phyloP scores from a whole-genome alignment of 2,888 invertebrate genomes.

The Seira sanloemensis region DNA sequence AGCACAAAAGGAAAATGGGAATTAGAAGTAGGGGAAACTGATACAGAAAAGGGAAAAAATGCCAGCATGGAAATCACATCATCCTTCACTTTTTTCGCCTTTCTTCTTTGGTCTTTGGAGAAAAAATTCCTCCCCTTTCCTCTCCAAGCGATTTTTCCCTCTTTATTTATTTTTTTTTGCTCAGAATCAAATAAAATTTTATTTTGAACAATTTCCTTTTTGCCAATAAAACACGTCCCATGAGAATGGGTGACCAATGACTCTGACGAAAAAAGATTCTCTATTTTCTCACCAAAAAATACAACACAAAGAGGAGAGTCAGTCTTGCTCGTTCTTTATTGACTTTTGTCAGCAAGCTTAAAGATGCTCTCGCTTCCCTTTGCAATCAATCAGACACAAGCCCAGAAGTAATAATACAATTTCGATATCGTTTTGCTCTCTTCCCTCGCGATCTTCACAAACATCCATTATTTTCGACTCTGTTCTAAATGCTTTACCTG shows the following conservation, averaged over 20 bases:
- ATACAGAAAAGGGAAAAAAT: not conserved
- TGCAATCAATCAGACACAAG: no score
- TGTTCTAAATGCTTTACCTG: not conserved
- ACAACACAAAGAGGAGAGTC: no score
- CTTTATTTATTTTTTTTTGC: not conserved
- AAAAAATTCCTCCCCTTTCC: not conserved
- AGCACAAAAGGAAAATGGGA: not conserved
- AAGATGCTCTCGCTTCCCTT: not conserved
- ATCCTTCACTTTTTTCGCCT: not conserved
- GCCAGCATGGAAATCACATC: not conserved
- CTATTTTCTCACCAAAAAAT: not conserved
- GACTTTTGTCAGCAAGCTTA: not conserved
- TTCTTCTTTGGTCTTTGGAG: not conserved
- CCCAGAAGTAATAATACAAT: no score
- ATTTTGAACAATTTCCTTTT: constrained; percentile 6
- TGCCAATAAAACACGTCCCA: not conserved
- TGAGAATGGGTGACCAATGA: not conserved
- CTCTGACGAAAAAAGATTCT: not conserved
- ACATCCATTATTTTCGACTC: not conserved
- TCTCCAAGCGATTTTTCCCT: not conserved
- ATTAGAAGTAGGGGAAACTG: constrained; percentile 10
- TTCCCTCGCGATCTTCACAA: no score
- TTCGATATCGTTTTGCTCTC: no score
- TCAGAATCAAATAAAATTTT: constrained; percentile 8
- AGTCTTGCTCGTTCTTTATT: no score